Percentiles rank a stretch among this genome's conserved stretches.
Conservation (phyloP, 2,113 vertebrate species). For the Athene noctua region DNA sequence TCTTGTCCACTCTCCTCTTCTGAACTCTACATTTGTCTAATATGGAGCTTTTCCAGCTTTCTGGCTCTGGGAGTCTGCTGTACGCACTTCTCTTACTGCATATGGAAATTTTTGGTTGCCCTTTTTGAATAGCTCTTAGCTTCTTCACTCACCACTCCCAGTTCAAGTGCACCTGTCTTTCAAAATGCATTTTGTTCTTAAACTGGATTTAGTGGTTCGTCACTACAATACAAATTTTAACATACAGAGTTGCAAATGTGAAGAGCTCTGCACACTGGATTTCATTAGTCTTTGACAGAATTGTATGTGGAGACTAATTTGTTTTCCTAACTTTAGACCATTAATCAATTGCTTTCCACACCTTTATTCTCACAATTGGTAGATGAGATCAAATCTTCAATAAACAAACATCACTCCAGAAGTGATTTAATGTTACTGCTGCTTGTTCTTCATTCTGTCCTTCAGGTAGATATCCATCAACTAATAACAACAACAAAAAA, state of each 20-base stretch:
- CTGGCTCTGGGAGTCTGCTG: background rate
- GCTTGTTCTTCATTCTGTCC: background rate
- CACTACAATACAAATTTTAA: background rate
- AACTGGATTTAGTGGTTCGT: background rate
- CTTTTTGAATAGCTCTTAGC: background rate
- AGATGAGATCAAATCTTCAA: background rate
- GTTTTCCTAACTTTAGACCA: background rate
- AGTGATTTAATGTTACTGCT: background rate
- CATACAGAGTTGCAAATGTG: background rate
- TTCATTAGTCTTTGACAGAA: background rate
- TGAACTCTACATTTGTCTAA: background rate
- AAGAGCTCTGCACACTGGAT: background rate
- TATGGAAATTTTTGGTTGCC: background rate
- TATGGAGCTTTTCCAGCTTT: background rate
- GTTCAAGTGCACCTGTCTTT: background rate
- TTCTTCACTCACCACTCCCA: background rate
- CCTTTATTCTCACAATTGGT: background rate
- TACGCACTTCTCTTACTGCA: background rate
- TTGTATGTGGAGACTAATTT: background rate
- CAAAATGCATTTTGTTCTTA: background rate
- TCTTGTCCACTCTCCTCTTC: background rate
- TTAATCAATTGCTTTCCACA: background rate
- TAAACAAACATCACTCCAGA: background rate
- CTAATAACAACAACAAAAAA: background rate
- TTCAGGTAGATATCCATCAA: background rate